phyloP scores from a whole-genome alignment of 2,888 invertebrate genomes.

The Andrena dorsata region DNA sequence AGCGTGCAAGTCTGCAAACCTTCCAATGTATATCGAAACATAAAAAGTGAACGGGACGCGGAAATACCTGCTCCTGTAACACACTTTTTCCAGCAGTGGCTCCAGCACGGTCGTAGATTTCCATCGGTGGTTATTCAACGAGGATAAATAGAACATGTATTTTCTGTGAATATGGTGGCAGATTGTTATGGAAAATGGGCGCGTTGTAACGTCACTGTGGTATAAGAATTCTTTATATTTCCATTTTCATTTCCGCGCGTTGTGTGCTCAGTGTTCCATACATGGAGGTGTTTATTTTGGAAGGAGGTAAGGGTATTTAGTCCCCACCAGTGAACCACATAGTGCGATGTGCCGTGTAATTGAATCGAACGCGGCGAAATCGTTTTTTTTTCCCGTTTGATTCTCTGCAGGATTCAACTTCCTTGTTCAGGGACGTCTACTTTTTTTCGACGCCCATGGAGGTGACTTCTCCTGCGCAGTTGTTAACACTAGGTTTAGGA shows the following conservation, averaged over 20 bases:
- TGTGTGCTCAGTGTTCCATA: neutral
- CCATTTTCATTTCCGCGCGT: neutral
- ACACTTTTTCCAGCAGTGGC: neutral
- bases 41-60: conserved; percentile 3
- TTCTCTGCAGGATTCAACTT: neutral
- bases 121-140: neutral
- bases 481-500: neutral
- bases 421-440: neutral
- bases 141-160: neutral
- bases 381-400: neutral
- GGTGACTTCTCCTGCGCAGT: neutral
- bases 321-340: conserved; percentile 1
- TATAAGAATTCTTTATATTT: neutral
- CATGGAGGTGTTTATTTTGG: neutral
- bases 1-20: neutral
- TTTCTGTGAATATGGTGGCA: neutral
- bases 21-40: neutral
- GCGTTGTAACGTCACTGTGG: neutral
- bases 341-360: neutral
- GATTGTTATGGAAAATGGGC: neutral
- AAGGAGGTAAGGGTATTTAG: conserved; percentile 5
- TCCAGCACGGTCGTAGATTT: neutral
- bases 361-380: conserved; percentile 3
- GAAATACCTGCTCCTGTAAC: neutral
- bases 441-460: neutral